Evolutionary conservation across 2,797 vertebrate species (phyloP), one percentile per base, ranked within the genome.

Genomic region (Remorina albescens): DNA sequence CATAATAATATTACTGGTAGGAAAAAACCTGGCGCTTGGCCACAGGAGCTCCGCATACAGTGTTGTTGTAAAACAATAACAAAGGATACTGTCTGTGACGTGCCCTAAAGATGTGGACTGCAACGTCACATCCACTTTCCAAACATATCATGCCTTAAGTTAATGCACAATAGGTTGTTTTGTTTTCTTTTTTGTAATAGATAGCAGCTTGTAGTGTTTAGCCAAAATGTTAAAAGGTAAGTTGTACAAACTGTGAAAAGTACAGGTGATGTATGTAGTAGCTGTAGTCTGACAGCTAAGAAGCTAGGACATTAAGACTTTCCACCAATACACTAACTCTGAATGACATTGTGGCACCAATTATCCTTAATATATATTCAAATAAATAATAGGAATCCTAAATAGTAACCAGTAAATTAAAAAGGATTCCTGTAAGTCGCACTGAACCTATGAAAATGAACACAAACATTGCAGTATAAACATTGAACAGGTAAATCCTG

Each of bases 51-150:
- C 58, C 11, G 1, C 26, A 66, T 36, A 50, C 47, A 19, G 39
- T 30, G 41, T 36, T 49, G 34, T 39, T 77, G 50, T 34, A 39
- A 58, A 82, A 78, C 18, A 77, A 72, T 6, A 76, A 67, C 36
- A 46, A 44, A 13, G 58, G 23, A 66, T 46, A 37, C 67, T 54
- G 9, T 25, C 62, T 55, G 47, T 57, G 58, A 71, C 4, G 12
- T 47, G 47, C 32, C 9, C n/a, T 26, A 26, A 30, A 54, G 4
- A 13, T 8, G 41, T n/a, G n/a, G n/a, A n/a, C n/a, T 60, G 13
- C 6, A 13, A 46, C 26, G 8, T 68, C 42, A 68, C 37, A 58
- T 46, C 21, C 30, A 25, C 21, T 61, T 8, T 18, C 18, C 4
- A 19, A 60, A 23, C 28, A 23, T 23, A 37, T 66, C 37, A 21